Conservation (phyloP, 2,888 invertebrate species). For the Callimorpha dominula region DNA sequence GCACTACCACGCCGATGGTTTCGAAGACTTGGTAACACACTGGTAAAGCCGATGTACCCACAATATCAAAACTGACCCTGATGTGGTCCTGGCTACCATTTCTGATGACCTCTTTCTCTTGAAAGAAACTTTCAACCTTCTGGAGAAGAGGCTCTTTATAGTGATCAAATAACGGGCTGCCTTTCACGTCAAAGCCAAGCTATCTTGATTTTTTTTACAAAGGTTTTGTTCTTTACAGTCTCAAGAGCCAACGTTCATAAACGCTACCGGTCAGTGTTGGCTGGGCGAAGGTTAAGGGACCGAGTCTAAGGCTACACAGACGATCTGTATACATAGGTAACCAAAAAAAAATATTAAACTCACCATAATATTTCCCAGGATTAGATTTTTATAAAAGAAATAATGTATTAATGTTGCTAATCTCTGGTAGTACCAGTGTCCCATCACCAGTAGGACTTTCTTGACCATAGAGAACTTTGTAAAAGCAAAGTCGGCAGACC, state of each 20-base stretch:
- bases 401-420: slow-evolving; percentile 92
- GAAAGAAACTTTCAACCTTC: background rate
- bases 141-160: too few relatives aligned
- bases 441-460: slow-evolving; percentile 92
- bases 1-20: too few relatives aligned
- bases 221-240: background rate
- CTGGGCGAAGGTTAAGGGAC: background rate
- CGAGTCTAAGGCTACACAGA: background rate
- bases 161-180: background rate
- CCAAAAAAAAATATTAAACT: slow-evolving; percentile 50
- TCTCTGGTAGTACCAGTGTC: slow-evolving; percentile 93
- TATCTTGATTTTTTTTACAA: background rate
- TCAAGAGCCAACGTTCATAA: background rate
- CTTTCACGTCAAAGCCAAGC: background rate
- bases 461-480: slow-evolving; percentile 93
- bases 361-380: slow-evolving; percentile 89
- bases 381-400: slow-evolving; percentile 95
- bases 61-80: too few relatives aligned
- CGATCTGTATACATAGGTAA: background rate
- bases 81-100: too few relatives aligned
- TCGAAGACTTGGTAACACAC: too few relatives aligned
- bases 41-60: too few relatives aligned
- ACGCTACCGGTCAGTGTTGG: too few relatives aligned
- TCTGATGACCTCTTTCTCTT: too few relatives aligned
- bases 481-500: slow-evolving; percentile 95